A percentile compares a stretch with the other conserved stretches of the same genome.
Evolutionary conservation across 2,888 invertebrate species (phyloP).

Genomic region (Metalampra italica): DNA sequence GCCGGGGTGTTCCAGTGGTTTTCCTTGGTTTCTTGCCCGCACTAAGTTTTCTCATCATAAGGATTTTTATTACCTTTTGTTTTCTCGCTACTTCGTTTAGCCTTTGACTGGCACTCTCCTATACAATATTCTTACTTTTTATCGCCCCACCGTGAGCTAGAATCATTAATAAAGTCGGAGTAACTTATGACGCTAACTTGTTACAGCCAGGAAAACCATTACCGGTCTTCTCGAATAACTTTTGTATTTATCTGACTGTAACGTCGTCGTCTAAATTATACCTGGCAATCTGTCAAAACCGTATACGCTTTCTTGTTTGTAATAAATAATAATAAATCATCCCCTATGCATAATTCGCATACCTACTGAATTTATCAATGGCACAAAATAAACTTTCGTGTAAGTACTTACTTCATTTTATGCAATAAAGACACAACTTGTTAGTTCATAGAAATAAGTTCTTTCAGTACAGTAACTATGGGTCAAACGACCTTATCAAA

Average conservation of each 20-base stretch:
- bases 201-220: slow-evolving; percentile 11
- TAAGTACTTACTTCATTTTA: too few species aligned
- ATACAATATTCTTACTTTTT: slow-evolving; percentile 19
- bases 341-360: too few species aligned
- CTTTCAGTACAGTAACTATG: too few species aligned
- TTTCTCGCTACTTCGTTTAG: slow-evolving; percentile 24
- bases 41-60: slow-evolving; percentile 47
- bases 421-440: too few species aligned
- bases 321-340: too few species aligned
- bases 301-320: too few species aligned
- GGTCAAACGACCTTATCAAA: too few species aligned
- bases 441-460: too few species aligned
- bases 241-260: slow-evolving; percentile 21
- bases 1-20: slow-evolving; percentile 33
- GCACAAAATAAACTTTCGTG: too few species aligned
- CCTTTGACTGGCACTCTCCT: slow-evolving; percentile 25
- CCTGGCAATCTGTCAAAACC: neutral
- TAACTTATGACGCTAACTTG: slow-evolving; percentile 11
- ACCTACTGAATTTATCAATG: too few species aligned
- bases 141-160: slow-evolving; percentile 24
- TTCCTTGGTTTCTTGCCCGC: slow-evolving; percentile 32
- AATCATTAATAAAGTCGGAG: slow-evolving; percentile 7
- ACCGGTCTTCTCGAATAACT: slow-evolving; percentile 9
- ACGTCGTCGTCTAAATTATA: neutral
- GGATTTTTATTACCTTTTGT: slow-evolving; percentile 38